Evolutionary conservation across 2,888 invertebrate genomes (phyloP), one percentile per base, ranked within the genome.

Genomic region (Rotaria sp.): DNA sequence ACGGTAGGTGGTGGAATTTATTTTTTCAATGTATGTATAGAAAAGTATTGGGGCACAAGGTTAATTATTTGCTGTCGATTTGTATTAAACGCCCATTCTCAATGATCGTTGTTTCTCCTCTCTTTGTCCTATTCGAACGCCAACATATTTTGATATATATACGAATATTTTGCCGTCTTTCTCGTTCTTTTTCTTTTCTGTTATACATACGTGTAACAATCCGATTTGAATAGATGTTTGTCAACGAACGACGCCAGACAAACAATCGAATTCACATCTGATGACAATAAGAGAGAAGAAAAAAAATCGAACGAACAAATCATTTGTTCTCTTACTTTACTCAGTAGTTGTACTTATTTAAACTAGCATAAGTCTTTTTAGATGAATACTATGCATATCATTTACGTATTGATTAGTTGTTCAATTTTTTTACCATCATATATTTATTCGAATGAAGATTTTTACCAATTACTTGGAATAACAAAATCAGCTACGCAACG

Each of bases 391-490:
- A 38, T 21, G 35, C 35, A 35, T 21, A 15, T 67, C 2, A 18
- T 21, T 67, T 21, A 67, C 38, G 5, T 67, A 35, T 67, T 35
- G 2, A 67, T 67, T 8, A 35, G 3, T 30, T 67, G 8, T 67
- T 67, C 35, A 35, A 67, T 67, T 67, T 67, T 18, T 38, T 8
- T 67, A 35, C 21, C 67, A 30, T 8, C 26, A 10, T 26, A 26
- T 26, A 35, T 67, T 18, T 18, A 67, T 67, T 52, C 38, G 15
- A 50, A 11, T 75, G 90, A 91, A 84, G 93, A 94, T 90, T 94
- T 92, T 90, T 95, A 95, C 90, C 93, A 94, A 88, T 90, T 94
- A 84, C 92, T 95, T 48, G 94, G 94, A 21, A 92, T 95, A 26
- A 90, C 92, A 0, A 93, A 93, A 91, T 93, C 93, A 89, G 94